A percentile compares a stretch with the other conserved stretches of the same genome.
Conservation (phyloP, 2,797 vertebrate genomes). For the Sylvilagus floridanus region DNA sequence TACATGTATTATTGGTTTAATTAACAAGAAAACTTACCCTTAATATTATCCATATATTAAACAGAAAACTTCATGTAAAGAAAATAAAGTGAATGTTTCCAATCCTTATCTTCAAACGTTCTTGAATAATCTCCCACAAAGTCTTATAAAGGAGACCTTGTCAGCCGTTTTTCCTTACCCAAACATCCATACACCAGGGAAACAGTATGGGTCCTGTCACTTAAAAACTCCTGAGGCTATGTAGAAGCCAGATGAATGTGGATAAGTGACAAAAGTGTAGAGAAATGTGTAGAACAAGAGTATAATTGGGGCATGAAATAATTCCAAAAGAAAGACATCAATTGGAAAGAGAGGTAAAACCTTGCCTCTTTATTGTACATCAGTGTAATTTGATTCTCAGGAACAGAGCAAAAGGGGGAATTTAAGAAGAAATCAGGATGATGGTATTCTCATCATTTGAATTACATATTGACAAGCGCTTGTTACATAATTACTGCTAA, state of each 20-base stretch:
- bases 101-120: not conserved
- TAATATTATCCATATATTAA: not conserved
- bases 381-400: not conserved
- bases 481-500: constrained; percentile 30
- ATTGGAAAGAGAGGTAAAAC: not conserved
- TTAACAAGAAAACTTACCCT: not conserved
- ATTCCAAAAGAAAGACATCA: not conserved
- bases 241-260: not conserved
- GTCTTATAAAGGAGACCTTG: not conserved
- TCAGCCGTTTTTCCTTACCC: not conserved
- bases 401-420: not conserved
- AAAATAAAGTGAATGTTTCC: not conserved
- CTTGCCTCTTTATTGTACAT: not conserved
- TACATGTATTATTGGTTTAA: not conserved
- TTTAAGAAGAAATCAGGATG: not conserved
- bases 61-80: not conserved
- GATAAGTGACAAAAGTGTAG: not conserved
- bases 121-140: constrained; percentile 1
- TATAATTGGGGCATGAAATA: not conserved
- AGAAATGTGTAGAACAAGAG: not conserved
- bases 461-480: not conserved
- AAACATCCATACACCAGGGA: not conserved
- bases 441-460: not conserved
- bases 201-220: not conserved
- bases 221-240: not conserved